Conservation (phyloP, 1,140 invertebrate genomes). For the Atopsyche davidsoni region DNA sequence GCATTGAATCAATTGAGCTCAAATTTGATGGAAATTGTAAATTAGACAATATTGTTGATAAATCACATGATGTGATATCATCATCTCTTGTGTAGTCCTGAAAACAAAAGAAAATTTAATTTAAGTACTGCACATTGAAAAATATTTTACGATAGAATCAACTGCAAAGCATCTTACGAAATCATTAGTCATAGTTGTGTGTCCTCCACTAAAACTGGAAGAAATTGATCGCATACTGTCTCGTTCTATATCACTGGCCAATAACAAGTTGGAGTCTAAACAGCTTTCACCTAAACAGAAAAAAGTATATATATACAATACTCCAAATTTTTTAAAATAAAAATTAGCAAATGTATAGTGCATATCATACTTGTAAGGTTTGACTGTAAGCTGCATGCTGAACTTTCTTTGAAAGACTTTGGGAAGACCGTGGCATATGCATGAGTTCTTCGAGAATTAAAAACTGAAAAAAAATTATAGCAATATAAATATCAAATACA, state of each 20-base stretch:
- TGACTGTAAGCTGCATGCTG: constrained; percentile 30
- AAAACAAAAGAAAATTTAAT: background rate
- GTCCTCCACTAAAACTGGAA: constrained; percentile 23
- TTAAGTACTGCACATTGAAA: background rate
- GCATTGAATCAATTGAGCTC: constrained; percentile 37
- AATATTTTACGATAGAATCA: background rate
- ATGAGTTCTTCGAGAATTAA: constrained; percentile 55
- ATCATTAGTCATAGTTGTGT: constrained; percentile 21
- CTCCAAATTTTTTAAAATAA: background rate
- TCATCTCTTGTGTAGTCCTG: constrained; percentile 5
- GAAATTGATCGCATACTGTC: constrained; percentile 20
- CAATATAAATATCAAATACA: background rate
- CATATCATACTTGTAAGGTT: constrained; percentile 9
- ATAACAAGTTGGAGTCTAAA: constrained; percentile 17
- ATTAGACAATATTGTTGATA: constrained; percentile 35
- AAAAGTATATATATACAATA: background rate
- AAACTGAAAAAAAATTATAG: constrained; percentile 41
- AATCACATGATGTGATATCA: constrained; percentile 32
- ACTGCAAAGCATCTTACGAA: constrained; percentile 4
- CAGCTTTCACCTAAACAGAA: constrained; percentile 19
- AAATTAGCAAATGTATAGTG: background rate
- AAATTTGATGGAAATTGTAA: constrained; percentile 34
- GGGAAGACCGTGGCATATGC: constrained; percentile 52
- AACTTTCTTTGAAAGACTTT: constrained; percentile 33
- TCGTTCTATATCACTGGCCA: constrained; percentile 19